These are phyloP conservation scores for Anguilla marmorata DNA, from an alignment of 2,797 vertebrate species.

Conservation along the genomic window DNA sequence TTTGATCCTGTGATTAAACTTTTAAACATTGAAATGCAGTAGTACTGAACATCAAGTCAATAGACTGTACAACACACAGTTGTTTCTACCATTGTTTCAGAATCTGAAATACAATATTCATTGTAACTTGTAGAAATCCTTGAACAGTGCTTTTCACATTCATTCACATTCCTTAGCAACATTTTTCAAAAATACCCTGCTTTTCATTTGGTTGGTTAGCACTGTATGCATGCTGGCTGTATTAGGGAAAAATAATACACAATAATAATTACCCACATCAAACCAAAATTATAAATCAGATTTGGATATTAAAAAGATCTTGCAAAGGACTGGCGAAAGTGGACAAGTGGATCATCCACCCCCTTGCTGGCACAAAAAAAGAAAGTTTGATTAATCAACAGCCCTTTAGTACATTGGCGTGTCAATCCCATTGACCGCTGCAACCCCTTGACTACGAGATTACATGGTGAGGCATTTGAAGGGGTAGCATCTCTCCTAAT, in stretches of 20 bases:
- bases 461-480: conserved; percentile 6
- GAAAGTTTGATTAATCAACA: neutral
- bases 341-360: too few relatives aligned
- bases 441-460: neutral
- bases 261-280: neutral
- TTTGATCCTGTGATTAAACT: neutral
- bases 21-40: neutral
- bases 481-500: neutral
- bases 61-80: neutral
- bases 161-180: neutral
- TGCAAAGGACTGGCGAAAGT: neutral
- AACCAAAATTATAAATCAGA: neutral
- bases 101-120: neutral
- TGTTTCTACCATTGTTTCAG: neutral
- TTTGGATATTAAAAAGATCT: neutral
- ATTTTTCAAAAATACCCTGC: neutral
- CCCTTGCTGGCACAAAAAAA: neutral
- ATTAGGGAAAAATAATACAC: too few relatives aligned
- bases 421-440: neutral
- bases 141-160: neutral
- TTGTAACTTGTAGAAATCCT: neutral
- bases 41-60: neutral
- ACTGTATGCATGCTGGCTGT: too few relatives aligned
- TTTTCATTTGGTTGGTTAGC: too few relatives aligned
- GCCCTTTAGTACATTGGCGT: neutral